Evolutionary conservation across 2,113 vertebrate species (phyloP), one percentile per base, ranked within the genome.

Genomic region (Neogobius melanostomus): DNA sequence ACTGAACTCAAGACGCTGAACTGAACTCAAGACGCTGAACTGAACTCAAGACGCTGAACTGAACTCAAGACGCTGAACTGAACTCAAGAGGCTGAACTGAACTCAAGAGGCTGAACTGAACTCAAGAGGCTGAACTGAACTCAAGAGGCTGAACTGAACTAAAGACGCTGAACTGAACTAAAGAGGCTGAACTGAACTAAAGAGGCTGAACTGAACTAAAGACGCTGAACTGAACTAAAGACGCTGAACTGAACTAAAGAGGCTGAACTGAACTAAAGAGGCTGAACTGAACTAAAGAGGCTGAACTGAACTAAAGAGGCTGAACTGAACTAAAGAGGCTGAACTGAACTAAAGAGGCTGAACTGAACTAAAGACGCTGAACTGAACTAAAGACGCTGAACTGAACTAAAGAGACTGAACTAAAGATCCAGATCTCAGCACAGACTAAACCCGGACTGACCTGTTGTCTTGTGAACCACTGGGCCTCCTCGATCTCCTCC

Each of bases 401-500:
- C 14, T 14, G 49, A 14, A 51, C 49, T 51, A 51, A 51, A 51
- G 11, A 36, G 83, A 86, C 89, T 73, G 21, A 0, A 96, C 96
- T 28, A 28, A 28, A 28, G 3, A 28, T 1, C 1, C 36, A 61
- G 14, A 11, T 14, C 57, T 44, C 8, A 60, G 15, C 11, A 3
- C 3, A 11, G 9, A 42, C 28, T 42, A 59, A 42, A 59, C 11
- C 56, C 12, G 28, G 28, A 42, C 11, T 36, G 0, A 96, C 97
- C 93, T 98, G 93, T 88, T 97, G 94, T 84, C 95, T 94, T 21
- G 93, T 91, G 89, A 99, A 99, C 96, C 97, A 99, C 16, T 86
- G 90, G 66, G 96, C 97, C 69, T 98, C 97, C 89, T 98, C 96
- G 69, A 98, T 97, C 93, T 99, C 97, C 21, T 88, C 93, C 86